Evolutionary conservation across 2,797 vertebrate species (phyloP), one percentile per base, ranked within the genome.

Genomic region (Channa striata): DNA sequence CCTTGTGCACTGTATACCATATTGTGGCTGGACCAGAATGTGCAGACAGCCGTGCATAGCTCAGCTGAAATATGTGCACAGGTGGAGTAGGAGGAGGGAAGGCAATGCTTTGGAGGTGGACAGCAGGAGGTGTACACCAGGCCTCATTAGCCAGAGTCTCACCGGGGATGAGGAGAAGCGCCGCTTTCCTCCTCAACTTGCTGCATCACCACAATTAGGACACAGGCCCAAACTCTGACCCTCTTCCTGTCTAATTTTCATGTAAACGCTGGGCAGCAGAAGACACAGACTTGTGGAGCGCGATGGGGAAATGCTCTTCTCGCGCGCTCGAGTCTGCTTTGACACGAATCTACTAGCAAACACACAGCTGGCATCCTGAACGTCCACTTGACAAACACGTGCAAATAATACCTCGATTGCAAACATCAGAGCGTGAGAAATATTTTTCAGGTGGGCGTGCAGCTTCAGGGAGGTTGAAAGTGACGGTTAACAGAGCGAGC

Each of bases 81-180:
- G 87, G 85, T 83, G 83, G 70, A 69, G 71, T 9, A 68, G 69
- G 65, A 72, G 68, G 46, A 57, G 57, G 62, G 60, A 60, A 34
- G 59, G 72, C 4, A 17, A 57, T 50, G 66, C 44, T 46, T 59
- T 52, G 59, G 43, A 72, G 78, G 58, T 64, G 82, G 74, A 86
- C 85, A 89, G 90, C 88, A 82, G 89, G 87, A 77, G 85, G 87
- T 67, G 71, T 61, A 46, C 65, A 66, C 70, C 81, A 72, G 74
- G 82, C 85, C 84, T 91, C 89, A 91, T 91, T 91, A 92, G 77
- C 80, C 73, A 47, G 49, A 68, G 65, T 66, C 70, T 82, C 73
- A 65, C 65, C 5, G 47, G 82, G 82, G 77, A 84, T 4, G 7
- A 48, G 50, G 57, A 62, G 63, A 73, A 61, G 64, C 47, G 4